Percentiles rank a stretch among this genome's conserved stretches.
Evolutionary conservation across 2,888 invertebrate species (phyloP).

Genomic region (Sphaeridia pumilis): DNA sequence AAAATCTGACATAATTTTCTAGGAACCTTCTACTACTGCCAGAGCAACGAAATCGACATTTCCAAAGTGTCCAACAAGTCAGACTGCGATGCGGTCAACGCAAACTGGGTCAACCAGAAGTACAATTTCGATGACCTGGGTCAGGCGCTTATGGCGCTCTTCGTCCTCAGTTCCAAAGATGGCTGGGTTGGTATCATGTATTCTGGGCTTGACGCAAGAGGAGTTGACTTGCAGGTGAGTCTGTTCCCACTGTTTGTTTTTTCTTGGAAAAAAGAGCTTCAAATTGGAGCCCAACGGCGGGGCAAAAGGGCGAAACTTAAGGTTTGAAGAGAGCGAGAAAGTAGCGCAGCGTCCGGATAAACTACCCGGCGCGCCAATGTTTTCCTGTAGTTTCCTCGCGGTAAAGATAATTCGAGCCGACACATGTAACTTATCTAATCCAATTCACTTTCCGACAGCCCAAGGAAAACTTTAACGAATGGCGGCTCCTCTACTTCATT

Average conservation of each 20-base stretch:
- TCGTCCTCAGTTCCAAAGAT: constrained; percentile 95
- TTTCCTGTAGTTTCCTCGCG: no score
- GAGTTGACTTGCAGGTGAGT: constrained; percentile 89
- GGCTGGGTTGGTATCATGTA: constrained; percentile 99
- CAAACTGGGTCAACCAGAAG: constrained; percentile 92
- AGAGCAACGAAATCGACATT: constrained; percentile 59
- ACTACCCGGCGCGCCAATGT: no score
- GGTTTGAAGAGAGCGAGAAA: no score
- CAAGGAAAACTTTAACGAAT: constrained; percentile 94
- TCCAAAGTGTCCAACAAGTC: constrained; percentile 34
- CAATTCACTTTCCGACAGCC: no score
- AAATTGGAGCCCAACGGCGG: no score
- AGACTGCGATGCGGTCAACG: constrained; percentile 32
- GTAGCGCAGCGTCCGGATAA: no score
- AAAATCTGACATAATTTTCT: constrained; percentile 53
- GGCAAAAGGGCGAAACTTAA: no score
- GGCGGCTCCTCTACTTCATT: constrained; percentile 96
- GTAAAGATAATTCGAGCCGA: no score
- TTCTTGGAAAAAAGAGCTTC: no score
- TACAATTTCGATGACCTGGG: constrained; percentile 99
- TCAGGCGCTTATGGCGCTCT: constrained; percentile 96
- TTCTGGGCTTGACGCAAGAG: constrained; percentile 96
- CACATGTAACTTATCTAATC: no score
- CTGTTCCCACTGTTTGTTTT: no score
- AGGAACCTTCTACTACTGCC: constrained; percentile 95